Evolutionary conservation across 2,888 invertebrate species (phyloP), one percentile per base, ranked within the genome.

Genomic region (Caenorhabditis angaria): DNA sequence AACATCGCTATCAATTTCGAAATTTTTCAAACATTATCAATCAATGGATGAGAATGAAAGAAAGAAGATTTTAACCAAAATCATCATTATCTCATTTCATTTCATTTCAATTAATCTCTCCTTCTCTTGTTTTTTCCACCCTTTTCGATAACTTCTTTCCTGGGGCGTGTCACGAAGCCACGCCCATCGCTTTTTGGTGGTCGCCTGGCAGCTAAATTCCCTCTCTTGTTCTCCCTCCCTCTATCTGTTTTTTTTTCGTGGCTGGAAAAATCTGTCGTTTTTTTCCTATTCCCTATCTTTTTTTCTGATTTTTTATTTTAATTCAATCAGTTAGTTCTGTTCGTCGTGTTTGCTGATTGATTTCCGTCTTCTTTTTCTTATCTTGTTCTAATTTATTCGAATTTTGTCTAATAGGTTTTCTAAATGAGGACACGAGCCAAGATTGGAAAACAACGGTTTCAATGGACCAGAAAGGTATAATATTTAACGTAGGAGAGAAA

Each of bases 401-500:
- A 51, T 54, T 24, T 3, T 41, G 14, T 12, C 18, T 41, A 12
- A 3, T 50, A 54, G 10, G 14, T 27, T 24, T 28, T 54, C 54
- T 63, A 61, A 57, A 68, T 67, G 70, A 64, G 63, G 61, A 68
- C 66, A 50, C 65, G 71, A n/a, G 71, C 71, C 27, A 66, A 71
- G 61, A 60, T 63, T 56, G 60, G 51, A 58, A 74, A 78, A 61
- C 67, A 70, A 28, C 68, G 69, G 41, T 82, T 82, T 61, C 61
- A 60, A 47, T 82, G 82, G 79, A 82, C 81, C 12, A 73, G 70
- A 62, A 82, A 82, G 82, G 82, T 82, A 70, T 57, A 32, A 14
- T 27, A 20, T 29, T 1, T 24, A 50, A 50, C 10, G 12, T 41
- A 48, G 6, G 10, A 22, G n/a, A 25, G 6, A 51, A 22, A 22